Evolutionary conservation across 2,113 vertebrate genomes (phyloP).

Genomic region (Ageneiosus marmoratus): DNA sequence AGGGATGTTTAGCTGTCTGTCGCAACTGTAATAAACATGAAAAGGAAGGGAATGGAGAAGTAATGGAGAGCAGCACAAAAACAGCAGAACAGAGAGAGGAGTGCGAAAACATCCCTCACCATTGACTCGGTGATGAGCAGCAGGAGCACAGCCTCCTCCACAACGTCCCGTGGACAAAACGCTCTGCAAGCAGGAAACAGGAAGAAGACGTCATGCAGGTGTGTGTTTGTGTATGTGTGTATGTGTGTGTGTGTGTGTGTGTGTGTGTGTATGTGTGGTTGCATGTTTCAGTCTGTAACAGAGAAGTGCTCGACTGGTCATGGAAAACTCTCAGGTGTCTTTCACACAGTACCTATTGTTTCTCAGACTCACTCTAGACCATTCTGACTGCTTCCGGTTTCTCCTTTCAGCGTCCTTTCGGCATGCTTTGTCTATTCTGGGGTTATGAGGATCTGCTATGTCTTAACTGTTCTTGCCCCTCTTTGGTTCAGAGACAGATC

Average conservation of each 20-base stretch:
- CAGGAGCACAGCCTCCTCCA: constrained; percentile 94
- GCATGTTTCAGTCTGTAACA: constrained; percentile 64
- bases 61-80: background rate
- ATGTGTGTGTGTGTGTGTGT: constrained; percentile 32
- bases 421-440: constrained; percentile 6
- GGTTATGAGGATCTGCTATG: background rate
- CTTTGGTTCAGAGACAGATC: background rate
- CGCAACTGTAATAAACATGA: background rate
- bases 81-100: constrained; percentile 30
- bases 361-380: background rate
- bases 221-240: constrained; percentile 36
- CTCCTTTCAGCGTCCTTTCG: background rate
- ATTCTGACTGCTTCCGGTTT: background rate
- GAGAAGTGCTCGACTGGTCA: constrained; percentile 59
- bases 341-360: constrained; percentile 8
- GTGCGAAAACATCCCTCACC: constrained; percentile 78
- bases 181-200: constrained; percentile 77
- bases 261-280: constrained; percentile 46
- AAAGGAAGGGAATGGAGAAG: background rate
- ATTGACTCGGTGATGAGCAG: constrained; percentile 96
- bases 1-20: background rate
- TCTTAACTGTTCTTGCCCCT: background rate
- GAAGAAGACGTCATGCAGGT: constrained; percentile 59
- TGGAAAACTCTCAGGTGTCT: constrained; percentile 58
- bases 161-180: constrained; percentile 95